Percentiles rank a stretch among this genome's conserved stretches.
phyloP scores from a whole-genome alignment of 1,140 invertebrate genomes.

The Drosophila willistoni region DNA sequence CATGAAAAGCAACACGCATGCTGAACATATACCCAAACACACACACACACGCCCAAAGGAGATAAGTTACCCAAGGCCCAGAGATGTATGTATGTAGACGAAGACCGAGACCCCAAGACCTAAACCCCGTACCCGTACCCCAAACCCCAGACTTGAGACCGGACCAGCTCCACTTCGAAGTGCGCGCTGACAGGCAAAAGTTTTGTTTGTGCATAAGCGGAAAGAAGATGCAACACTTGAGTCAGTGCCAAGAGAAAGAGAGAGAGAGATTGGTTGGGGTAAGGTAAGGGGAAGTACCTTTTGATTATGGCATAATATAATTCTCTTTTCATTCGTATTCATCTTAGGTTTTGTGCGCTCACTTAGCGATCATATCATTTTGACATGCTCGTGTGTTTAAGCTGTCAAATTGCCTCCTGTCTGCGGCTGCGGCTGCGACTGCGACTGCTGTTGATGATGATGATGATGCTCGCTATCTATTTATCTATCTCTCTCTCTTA shows the following conservation, averaged over 20 bases:
- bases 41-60: constrained; percentile 53
- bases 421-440: constrained; percentile 53
- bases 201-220: constrained; percentile 51
- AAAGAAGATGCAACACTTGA: constrained; percentile 74
- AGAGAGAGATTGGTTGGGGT: background rate
- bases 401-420: constrained; percentile 81
- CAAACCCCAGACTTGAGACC: constrained; percentile 2
- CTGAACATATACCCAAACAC: constrained; percentile 48
- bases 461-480: constrained; percentile 5
- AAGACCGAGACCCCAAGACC: constrained; percentile 24
- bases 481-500: constrained; percentile 15
- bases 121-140: background rate
- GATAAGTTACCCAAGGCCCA: constrained; percentile 59
- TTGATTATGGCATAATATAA: constrained; percentile 57
- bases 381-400: constrained; percentile 80
- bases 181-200: constrained; percentile 50
- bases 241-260: background rate
- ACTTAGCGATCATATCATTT: constrained; percentile 82
- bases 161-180: constrained; percentile 36
- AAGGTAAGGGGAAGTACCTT: background rate
- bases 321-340: constrained; percentile 31
- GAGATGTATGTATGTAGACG: background rate
- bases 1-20: constrained; percentile 80
- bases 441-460: constrained; percentile 33
- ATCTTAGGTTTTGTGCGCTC: constrained; percentile 63